Conservation (phyloP, 2,113 vertebrate genomes). For the Takifugu flavidus region DNA sequence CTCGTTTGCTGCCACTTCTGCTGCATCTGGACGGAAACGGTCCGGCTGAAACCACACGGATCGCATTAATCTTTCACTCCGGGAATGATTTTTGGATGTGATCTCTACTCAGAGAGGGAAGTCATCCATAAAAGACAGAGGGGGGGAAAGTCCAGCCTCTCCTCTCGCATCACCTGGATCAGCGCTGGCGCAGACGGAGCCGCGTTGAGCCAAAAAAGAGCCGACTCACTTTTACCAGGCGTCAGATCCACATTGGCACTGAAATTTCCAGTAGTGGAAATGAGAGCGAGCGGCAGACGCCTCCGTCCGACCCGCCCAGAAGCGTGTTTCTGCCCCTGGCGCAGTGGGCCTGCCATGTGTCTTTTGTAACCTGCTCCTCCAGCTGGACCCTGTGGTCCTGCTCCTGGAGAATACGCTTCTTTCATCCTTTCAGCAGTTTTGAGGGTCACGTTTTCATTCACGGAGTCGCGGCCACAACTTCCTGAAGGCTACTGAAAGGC, state of each 20-base stretch:
- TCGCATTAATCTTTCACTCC: conserved; percentile 39
- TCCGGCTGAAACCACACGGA: conserved; percentile 13
- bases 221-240: neutral
- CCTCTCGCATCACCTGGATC: conserved; percentile 5
- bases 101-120: neutral
- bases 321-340: too few relatives aligned
- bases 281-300: neutral
- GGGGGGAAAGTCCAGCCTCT: neutral
- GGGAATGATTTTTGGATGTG: conserved; percentile 16
- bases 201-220: neutral
- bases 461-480: too few relatives aligned
- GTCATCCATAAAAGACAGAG: conserved; percentile 14
- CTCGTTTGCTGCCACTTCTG: neutral
- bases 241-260: conserved; percentile 17
- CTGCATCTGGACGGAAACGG: neutral
- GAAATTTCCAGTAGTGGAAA: conserved; percentile 4
- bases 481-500: too few relatives aligned
- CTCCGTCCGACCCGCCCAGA: neutral
- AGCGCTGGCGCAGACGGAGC: conserved; percentile 6
- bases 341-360: too few relatives aligned
- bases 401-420: neutral
- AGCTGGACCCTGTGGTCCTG: too few relatives aligned
- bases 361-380: too few relatives aligned
- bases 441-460: too few relatives aligned
- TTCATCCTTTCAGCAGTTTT: neutral